A percentile compares a stretch with the other conserved stretches of the same genome.
Evolutionary conservation across 2,888 invertebrate species (phyloP).

Genomic region (Sinohyriopsis cumingii): DNA sequence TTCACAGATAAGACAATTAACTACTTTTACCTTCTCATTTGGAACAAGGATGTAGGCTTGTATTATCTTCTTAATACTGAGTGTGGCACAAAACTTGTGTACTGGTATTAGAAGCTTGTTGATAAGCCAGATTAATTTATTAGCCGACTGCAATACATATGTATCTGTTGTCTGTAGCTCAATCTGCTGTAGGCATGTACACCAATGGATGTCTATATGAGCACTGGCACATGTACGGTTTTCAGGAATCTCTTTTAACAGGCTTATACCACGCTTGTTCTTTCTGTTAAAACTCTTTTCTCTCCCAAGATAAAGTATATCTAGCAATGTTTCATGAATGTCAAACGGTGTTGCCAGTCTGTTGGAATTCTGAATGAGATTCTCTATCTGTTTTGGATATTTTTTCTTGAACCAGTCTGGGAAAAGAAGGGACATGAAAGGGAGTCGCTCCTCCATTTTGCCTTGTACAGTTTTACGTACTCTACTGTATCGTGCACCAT

Average conservation of each 20-base stretch:
- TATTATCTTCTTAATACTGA: slow-evolving; percentile 33
- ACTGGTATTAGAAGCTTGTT: slow-evolving; percentile 40
- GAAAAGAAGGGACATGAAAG: slow-evolving; percentile 62
- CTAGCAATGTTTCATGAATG: slow-evolving; percentile 60
- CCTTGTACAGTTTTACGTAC: slow-evolving; percentile 62
- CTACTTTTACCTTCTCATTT: slow-evolving; percentile 54
- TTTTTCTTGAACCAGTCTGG: slow-evolving; percentile 53
- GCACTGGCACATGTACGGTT: slow-evolving; percentile 61
- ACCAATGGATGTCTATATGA: slow-evolving; percentile 64
- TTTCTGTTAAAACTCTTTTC: too few relatives aligned
- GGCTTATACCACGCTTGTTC: slow-evolving; percentile 52
- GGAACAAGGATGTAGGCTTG: slow-evolving; percentile 49
- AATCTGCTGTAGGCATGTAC: slow-evolving; percentile 58
- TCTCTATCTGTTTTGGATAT: slow-evolving; percentile 38
- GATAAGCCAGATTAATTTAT: slow-evolving; percentile 41
- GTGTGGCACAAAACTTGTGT: slow-evolving; percentile 39
- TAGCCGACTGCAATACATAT: slow-evolving; percentile 43
- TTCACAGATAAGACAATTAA: background rate
- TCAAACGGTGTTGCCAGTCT: slow-evolving; percentile 65
- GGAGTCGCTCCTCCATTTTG: slow-evolving; percentile 67
- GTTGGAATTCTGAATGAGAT: slow-evolving; percentile 53
- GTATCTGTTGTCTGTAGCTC: slow-evolving; percentile 37
- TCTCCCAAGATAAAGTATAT: slow-evolving; percentile 60
- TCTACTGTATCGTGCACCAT: slow-evolving; percentile 62
- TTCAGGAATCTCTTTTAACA: slow-evolving; percentile 54